Percentiles rank a stretch among this genome's conserved stretches.
Evolutionary conservation across 2,113 vertebrate species (phyloP).

Genomic region (Orientallactaga bullata): DNA sequence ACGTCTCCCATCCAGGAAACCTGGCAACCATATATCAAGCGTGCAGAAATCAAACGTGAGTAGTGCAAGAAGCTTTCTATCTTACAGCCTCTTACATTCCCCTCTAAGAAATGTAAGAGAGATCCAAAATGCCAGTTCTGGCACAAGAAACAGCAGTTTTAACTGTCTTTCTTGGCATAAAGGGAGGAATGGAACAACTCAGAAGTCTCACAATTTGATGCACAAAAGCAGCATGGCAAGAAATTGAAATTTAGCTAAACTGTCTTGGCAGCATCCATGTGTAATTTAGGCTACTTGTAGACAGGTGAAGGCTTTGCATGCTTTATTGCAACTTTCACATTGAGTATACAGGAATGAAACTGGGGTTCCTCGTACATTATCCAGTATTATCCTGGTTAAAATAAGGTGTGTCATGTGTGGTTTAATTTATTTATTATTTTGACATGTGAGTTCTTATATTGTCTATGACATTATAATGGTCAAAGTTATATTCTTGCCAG

Average conservation of each 20-base stretch:
- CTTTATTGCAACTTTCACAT: neutral
- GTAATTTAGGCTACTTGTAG: neutral
- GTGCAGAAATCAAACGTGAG: slow-evolving; percentile 74
- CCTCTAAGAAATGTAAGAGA: slow-evolving; percentile 14
- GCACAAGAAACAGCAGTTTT: neutral
- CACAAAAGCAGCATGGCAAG: neutral
- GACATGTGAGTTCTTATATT: neutral
- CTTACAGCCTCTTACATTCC: slow-evolving; percentile 42
- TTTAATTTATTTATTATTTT: slow-evolving; percentile 7
- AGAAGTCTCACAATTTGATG: neutral
- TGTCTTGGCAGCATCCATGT: neutral
- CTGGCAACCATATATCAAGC: slow-evolving; percentile 71
- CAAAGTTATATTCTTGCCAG: slow-evolving; percentile 10
- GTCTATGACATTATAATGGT: neutral
- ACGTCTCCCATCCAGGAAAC: slow-evolving; percentile 73
- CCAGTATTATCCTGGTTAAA: neutral
- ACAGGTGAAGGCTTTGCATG: neutral
- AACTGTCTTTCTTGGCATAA: slow-evolving; percentile 22
- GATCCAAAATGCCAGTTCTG: neutral
- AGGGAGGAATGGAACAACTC: neutral
- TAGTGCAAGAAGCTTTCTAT: slow-evolving; percentile 76
- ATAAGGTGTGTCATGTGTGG: neutral
- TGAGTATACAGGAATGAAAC: neutral
- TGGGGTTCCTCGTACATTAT: neutral
- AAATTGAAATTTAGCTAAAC: neutral